phyloP scores from a whole-genome alignment of 1,140 invertebrate genomes.

The Atta colombica region DNA sequence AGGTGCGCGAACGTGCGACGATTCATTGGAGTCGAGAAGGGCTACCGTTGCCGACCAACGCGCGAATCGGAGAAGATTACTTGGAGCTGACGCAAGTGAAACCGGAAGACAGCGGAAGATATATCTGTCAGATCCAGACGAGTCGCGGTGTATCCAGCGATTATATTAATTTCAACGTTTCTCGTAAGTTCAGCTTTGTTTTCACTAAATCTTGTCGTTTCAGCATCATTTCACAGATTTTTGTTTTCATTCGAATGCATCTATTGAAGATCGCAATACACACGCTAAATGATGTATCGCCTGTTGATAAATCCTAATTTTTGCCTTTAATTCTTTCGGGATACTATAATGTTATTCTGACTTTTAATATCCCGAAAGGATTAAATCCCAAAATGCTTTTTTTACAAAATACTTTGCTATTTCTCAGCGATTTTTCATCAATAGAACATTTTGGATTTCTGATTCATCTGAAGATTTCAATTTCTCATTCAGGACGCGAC shows the following conservation, averaged over 20 bases:
- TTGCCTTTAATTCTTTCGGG: slow-evolving; percentile 25
- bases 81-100: slow-evolving; percentile 85
- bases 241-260: slow-evolving; percentile 41
- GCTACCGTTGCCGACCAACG: slow-evolving; percentile 83
- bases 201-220: slow-evolving; percentile 1
- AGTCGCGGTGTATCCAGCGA: slow-evolving; percentile 86
- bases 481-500: not conserved
- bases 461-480: slow-evolving; percentile 16
- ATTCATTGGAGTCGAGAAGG: slow-evolving; percentile 88
- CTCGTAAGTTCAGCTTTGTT: slow-evolving; percentile 88
- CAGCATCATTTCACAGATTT: slow-evolving; percentile 22
- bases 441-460: not conserved
- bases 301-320: slow-evolving; percentile 34
- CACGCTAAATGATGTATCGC: slow-evolving; percentile 36
- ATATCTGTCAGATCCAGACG: slow-evolving; percentile 89
- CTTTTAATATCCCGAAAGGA: slow-evolving; percentile 4
- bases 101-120: slow-evolving; percentile 90
- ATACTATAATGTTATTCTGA: not conserved
- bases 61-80: slow-evolving; percentile 80
- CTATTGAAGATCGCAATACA: slow-evolving; percentile 11
- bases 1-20: slow-evolving; percentile 81
- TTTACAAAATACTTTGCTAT: slow-evolving; percentile 44
- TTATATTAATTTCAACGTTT: slow-evolving; percentile 90
- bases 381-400: slow-evolving; percentile 43
- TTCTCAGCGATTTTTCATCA: not conserved